These are phyloP conservation scores for Rhea americana DNA, from an alignment of 2,113 vertebrate genomes.

Conservation along the genomic window DNA sequence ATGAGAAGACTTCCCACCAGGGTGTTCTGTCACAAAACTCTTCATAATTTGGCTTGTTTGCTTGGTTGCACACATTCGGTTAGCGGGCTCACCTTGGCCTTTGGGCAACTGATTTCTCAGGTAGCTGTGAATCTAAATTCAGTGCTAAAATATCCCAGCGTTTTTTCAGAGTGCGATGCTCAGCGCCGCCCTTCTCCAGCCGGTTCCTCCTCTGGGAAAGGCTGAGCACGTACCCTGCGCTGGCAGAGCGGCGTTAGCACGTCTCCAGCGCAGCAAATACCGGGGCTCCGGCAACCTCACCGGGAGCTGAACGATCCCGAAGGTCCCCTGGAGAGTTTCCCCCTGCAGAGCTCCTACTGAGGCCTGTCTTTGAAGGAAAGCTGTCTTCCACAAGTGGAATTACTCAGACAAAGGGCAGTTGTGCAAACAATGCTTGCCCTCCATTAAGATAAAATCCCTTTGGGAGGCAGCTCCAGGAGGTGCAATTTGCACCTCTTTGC, in stretches of 20 bases:
- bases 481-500: constrained; percentile 18
- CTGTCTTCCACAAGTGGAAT: not conserved
- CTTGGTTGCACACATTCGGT: not conserved
- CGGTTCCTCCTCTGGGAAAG: not conserved
- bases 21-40: accelerated
- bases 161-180: not conserved
- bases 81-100: not conserved
- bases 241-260: accelerated
- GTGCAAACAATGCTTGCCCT: not conserved
- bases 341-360: not conserved
- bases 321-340: not conserved
- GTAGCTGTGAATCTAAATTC: not conserved
- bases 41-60: not conserved
- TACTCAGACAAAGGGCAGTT: not conserved
- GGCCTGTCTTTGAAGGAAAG: not conserved
- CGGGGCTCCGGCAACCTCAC: not conserved
- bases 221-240: not conserved
- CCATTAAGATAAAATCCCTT: not conserved
- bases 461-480: constrained; percentile 5
- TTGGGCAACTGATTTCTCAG: not conserved
- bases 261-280: not conserved
- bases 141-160: not conserved
- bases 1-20: not conserved
- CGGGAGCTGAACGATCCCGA: accelerated
- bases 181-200: not conserved